Evolutionary conservation across 2,113 vertebrate genomes (phyloP).

Genomic region (Trichomycterus rosablanca): DNA sequence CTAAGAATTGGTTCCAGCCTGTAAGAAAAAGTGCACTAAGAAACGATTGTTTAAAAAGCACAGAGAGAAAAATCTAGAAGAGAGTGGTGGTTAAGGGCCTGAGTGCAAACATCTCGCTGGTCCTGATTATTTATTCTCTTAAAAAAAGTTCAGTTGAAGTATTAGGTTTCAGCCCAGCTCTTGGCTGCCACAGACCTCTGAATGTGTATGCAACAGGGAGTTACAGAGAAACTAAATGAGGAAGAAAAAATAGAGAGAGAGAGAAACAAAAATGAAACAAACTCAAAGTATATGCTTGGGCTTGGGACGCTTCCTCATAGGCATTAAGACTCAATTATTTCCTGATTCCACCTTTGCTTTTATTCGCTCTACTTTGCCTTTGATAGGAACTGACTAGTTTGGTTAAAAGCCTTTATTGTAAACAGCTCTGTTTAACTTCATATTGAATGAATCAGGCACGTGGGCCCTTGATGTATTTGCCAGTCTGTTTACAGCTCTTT

Average conservation of each 20-base stretch:
- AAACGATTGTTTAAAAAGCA: conserved; percentile 44
- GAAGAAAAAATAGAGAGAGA: background rate
- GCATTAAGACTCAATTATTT: conserved; percentile 34
- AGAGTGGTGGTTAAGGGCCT: conserved; percentile 43
- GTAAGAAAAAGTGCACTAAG: conserved; percentile 51
- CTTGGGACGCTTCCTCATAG: conserved; percentile 36
- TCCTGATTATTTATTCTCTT: conserved; percentile 60
- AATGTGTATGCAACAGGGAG: conserved; percentile 21
- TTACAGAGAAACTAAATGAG: background rate
- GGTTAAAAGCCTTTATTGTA: conserved; percentile 33
- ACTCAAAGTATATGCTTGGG: conserved; percentile 48
- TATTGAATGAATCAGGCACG: conserved; percentile 27
- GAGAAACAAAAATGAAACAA: conserved; percentile 38
- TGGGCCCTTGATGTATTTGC: conserved; percentile 23
- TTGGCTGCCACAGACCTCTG: conserved; percentile 30
- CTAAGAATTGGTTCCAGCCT: conserved; percentile 56
- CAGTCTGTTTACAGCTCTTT: conserved; percentile 7
- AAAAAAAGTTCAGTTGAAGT: conserved; percentile 51
- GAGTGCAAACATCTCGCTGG: conserved; percentile 61
- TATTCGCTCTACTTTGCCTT: conserved; percentile 15
- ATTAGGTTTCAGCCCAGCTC: conserved; percentile 53
- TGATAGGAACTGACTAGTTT: conserved; percentile 17
- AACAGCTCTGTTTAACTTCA: conserved; percentile 24
- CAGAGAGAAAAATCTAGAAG: conserved; percentile 34
- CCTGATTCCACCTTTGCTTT: conserved; percentile 26